Conservation (phyloP, 2,113 vertebrate genomes). For the Saccopteryx bilineata region DNA sequence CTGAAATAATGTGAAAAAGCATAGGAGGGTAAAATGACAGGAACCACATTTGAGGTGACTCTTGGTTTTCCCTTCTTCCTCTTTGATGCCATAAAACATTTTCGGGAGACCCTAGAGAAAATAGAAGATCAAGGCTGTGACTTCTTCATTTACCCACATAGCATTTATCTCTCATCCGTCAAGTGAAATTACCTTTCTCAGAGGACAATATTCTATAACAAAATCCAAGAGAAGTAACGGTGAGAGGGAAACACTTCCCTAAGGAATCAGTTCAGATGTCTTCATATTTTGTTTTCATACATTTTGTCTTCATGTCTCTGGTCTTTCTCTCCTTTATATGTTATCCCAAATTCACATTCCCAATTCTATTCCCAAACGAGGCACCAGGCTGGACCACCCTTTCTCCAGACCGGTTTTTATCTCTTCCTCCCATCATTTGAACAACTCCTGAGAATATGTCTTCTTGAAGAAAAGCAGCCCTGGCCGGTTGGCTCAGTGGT, state of each 20-base stretch:
- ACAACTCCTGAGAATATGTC: neutral
- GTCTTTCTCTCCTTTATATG: neutral
- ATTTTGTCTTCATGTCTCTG: neutral
- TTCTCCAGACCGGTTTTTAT: neutral
- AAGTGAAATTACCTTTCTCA: neutral
- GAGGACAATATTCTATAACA: neutral
- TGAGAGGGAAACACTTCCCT: neutral
- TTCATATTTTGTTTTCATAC: neutral
- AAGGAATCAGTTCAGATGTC: neutral
- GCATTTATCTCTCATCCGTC: neutral
- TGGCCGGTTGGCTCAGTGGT: too few relatives aligned
- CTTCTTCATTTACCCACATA: neutral
- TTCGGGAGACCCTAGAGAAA: neutral
- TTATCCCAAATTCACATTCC: neutral
- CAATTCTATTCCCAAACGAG: neutral
- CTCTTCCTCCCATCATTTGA: neutral
- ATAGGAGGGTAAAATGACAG: conserved; percentile 43
- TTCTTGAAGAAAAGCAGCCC: neutral
- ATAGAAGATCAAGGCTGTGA: neutral
- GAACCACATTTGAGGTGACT: neutral
- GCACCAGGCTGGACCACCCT: neutral
- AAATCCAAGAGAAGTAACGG: neutral
- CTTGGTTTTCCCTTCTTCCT: conserved; percentile 30
- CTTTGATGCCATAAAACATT: conserved; percentile 20
- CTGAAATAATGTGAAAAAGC: conserved; percentile 46